A percentile compares a stretch with the other conserved stretches of the same genome.
phyloP scores from a whole-genome alignment of 2,888 invertebrate genomes.

The Eupithecia subumbrata region DNA sequence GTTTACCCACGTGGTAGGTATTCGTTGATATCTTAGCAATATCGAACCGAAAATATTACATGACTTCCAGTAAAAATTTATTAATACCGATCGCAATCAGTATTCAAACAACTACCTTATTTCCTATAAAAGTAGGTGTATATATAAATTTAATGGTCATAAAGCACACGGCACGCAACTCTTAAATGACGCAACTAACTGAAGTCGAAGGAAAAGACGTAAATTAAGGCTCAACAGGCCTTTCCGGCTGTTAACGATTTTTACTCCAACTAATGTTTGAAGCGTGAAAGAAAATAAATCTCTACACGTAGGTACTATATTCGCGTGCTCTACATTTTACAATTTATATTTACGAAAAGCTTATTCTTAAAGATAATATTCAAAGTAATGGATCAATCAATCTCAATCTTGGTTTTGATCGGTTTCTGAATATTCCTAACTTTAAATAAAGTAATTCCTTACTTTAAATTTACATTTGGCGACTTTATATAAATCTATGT shows the following conservation, averaged over 20 bases:
- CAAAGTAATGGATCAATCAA: neutral
- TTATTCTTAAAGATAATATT: neutral
- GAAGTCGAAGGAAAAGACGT: conserved; percentile 72
- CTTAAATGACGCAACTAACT: conserved; percentile 75
- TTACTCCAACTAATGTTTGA: conserved; percentile 72
- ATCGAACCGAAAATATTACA: conserved; percentile 39
- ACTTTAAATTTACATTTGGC: neutral
- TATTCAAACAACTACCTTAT: conserved; percentile 77
- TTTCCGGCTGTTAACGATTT: conserved; percentile 79
- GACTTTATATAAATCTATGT: neutral
- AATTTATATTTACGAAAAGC: neutral
- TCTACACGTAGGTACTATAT: neutral
- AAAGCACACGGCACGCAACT: conserved; percentile 73
- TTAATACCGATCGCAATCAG: conserved; percentile 68
- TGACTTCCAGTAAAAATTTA: conserved; percentile 58
- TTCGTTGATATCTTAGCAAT: conserved; percentile 36
- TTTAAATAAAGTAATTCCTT: neutral
- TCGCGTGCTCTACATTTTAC: neutral
- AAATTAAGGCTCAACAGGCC: conserved; percentile 81
- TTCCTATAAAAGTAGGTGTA: conserved; percentile 70
- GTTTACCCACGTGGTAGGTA: conserved; percentile 34
- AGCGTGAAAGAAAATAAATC: conserved; percentile 80
- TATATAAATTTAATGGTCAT: conserved; percentile 78
- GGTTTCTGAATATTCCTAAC: neutral
- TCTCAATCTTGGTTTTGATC: neutral